Evolutionary conservation across 2,113 vertebrate species (phyloP), one percentile per base, ranked within the genome.

Genomic region (Ellobius talpinus): DNA sequence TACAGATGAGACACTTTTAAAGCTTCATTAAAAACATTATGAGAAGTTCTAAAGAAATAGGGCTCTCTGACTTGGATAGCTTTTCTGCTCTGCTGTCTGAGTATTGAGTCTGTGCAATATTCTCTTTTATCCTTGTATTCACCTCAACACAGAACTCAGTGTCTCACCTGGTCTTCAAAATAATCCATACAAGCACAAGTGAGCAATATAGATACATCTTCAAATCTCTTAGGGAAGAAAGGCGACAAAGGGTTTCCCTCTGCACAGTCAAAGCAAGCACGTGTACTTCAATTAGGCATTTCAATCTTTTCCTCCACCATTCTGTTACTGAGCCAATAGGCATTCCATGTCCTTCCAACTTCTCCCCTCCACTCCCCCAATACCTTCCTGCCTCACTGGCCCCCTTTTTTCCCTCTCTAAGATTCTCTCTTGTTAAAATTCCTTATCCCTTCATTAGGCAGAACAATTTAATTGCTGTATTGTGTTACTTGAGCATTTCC

Each of bases 391-490:
- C 58, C 58, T 93, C 61, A 31, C 76, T 90, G 42, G 7, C 4
- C 47, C 52, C n/a, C 42, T 55, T 82, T 58, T 81, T 73, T 12
- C 21, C 7, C 2, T 50, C 39, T 86, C 45, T 3, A 76, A 77
- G 68, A 61, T 88, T 72, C 68, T 87, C 63, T 81, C 89, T 86
- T 61, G 77, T 89, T 97, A 95, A 90, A 95, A 72, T 63, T 86
- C 16, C 58, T 87, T 79, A 96, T 96, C 89, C 65, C 58, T 96
- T 96, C 91, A 95, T 85, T 90, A 97, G 58, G 88, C 5, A 0
- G 91, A 97, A 96, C 94, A 92, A 86, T 97, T 97, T 97, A 97
- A 97, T 97, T 96, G 95, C 73, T 79, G 70, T 85, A 88, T 87
- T 96, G 90, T 97, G 95, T 93, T 93, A 94, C 85, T 93, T 65